Base-by-base conservation (phyloP, 2,113 vertebrate genomes). In the Callipepla californica region DNA sequence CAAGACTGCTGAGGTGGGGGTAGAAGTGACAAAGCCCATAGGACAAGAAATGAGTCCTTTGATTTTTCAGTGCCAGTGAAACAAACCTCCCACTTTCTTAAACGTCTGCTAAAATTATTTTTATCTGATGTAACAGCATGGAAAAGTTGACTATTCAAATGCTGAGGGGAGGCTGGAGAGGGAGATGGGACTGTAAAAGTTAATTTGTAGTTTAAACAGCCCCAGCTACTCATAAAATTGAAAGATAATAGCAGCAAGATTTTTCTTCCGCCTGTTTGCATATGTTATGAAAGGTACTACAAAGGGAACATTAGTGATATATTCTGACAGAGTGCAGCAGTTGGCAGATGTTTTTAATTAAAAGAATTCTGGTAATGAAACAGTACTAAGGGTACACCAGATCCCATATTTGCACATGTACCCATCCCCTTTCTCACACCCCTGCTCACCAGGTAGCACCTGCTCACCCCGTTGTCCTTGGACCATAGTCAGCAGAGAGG, bases 291-390 rank as follows among this genome's bases (percentile, higher is more conserved):
- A 96, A 94, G 62, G 76, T 58, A 90, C 88, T 95, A 95, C 90
- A 95, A 96, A 97, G 92, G 65, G 73, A 91, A 87, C 87, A 93
- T 90, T 92, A 83, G 66, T 85, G 75, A 80, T 83, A 42, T 78
- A 92, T 89, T 93, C 96, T 97, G 88, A 90, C 83, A 94, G 89
- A 94, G 87, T 89, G 88, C 93, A 94, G 90, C 85, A 97, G 95
- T 68, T 97, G 97, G 94, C 97, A 97, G 97, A 95, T 97, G 96
- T 96, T 97, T 97, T 94, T 98, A 98, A 98, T 97, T 96, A 97
- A 96, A 97, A 97, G 96, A 97, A 97, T 96, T 96, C 96, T 96
- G 96, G 96, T 97, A 97, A 96, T 96, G 94, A 94, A 97, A 97
- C 74, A 58, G 85, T 85, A 91, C 72, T 0, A 7, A 80, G 79